phyloP scores from a whole-genome alignment of 2,113 vertebrate genomes.

The Clarias macrocephalus region DNA sequence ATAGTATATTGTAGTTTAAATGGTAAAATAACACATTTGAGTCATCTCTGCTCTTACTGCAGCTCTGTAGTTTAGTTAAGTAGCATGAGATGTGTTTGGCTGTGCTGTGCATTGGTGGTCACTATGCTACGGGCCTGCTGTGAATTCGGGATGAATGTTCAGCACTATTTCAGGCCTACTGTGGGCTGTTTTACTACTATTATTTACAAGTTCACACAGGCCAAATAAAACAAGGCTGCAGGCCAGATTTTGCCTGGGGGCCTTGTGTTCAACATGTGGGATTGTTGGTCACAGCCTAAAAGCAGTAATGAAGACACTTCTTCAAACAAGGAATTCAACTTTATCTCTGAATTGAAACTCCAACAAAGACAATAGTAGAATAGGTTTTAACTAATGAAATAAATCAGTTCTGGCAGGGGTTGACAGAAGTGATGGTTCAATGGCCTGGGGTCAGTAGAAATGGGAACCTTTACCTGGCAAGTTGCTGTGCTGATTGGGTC shows the following conservation, averaged over 20 bases:
- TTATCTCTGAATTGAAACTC: neutral
- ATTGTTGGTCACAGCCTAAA: neutral
- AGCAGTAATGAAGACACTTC: constrained; percentile 3
- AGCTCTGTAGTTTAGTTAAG: neutral
- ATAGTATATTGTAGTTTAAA: neutral
- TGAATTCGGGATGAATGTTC: neutral
- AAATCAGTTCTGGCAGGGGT: neutral
- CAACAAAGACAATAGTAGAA: neutral
- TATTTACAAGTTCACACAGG: neutral
- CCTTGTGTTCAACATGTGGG: neutral
- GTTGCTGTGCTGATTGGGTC: too few relatives aligned
- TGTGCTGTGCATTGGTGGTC: neutral
- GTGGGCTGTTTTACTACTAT: neutral
- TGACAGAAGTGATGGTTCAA: too few relatives aligned
- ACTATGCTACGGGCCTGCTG: neutral
- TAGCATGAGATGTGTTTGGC: neutral
- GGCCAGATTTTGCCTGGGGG: neutral
- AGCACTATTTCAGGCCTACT: neutral
- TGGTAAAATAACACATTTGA: neutral
- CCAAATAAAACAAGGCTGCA: neutral
- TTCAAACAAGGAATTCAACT: neutral
- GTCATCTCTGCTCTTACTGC: neutral
- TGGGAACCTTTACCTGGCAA: too few relatives aligned
- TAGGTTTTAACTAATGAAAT: neutral
- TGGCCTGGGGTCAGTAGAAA: too few relatives aligned